Base-by-base conservation (phyloP, 2,888 invertebrate species). In the Sphinx pinastri region DNA sequence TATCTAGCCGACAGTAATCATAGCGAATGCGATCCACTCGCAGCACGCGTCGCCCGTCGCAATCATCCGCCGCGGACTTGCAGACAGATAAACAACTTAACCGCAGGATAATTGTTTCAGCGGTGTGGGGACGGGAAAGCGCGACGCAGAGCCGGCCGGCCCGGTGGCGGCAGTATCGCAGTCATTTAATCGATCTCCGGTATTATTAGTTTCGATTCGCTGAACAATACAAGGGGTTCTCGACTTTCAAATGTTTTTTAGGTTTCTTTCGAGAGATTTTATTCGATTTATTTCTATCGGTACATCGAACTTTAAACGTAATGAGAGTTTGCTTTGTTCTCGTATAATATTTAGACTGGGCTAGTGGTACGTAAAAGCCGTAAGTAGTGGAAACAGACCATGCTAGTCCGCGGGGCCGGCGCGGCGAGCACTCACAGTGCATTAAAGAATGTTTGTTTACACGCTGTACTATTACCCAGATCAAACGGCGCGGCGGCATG, bases 391-490 rank as follows among this genome's bases (percentile, higher is more conserved):
- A 47, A 63, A 63, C 14, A 7, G 19, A 13, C 47, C 19, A 13
- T 63, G 49, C 19, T 19, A 49, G 16, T 19, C 4, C 13, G 19
- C 19, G 55, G 55, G 19, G 55, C 19, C 55, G 55, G 38, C 6
- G 38, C 38, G 38, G 63, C 45, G 60, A 13, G 63, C 49, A 19
- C 63, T 63, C 47, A 25, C 57, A 4, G 49, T 49, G 13, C 49
- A 63, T 63, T 63, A 63, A 13, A 8, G 60, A 45, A 45, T 63
- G 49, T 49, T 49, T 63, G 45, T 63, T 63, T 63, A 45, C 19
- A 47, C 16, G 60, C 16, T 47, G 60, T 47, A 19, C 47, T 13
- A 47, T 63, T 38, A 38, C 38, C 7, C 16, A 7, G 63, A 63
- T 63, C 63, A 63, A 63, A 63, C 47, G 45, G 5, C 57, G 57